phyloP scores from a whole-genome alignment of 2,113 vertebrate genomes.

The Neolamprologus tretocephalus region DNA sequence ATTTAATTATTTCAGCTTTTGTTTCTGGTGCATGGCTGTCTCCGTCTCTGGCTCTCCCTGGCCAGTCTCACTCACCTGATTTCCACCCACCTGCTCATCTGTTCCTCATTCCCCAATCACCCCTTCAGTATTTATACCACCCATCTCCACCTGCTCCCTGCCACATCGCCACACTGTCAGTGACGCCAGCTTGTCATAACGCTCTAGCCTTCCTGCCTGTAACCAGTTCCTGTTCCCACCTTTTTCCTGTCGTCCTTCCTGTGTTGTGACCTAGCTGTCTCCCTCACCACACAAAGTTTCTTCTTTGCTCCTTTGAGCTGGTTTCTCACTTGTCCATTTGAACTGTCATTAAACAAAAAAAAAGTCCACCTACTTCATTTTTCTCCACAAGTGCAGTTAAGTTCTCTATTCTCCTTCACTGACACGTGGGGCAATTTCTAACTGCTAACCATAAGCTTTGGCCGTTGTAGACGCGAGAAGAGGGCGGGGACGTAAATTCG shows the following conservation, averaged over 20 bases:
- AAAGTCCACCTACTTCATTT: neutral
- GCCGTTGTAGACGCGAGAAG: accelerated
- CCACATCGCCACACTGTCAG: neutral
- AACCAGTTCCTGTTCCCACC: neutral
- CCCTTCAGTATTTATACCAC: neutral
- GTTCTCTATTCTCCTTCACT: neutral
- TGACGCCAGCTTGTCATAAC: neutral
- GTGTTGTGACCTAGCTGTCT: neutral
- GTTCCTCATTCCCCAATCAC: neutral
- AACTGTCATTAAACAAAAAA: neutral
- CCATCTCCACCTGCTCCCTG: neutral
- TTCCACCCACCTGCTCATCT: neutral
- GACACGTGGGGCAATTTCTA: neutral
- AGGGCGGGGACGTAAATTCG: neutral
- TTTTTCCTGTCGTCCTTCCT: neutral
- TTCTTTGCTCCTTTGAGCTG: neutral
- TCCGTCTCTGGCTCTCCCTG: neutral
- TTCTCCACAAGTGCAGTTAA: neutral
- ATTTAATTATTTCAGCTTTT: neutral
- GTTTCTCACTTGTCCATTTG: neutral
- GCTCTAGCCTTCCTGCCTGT: neutral
- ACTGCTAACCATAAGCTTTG: neutral
- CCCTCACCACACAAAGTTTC: neutral
- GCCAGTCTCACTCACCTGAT: neutral
- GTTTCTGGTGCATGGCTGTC: neutral